Base-by-base conservation (phyloP, 2,113 vertebrate genomes). In the Syngnathoides biaculeatus region DNA sequence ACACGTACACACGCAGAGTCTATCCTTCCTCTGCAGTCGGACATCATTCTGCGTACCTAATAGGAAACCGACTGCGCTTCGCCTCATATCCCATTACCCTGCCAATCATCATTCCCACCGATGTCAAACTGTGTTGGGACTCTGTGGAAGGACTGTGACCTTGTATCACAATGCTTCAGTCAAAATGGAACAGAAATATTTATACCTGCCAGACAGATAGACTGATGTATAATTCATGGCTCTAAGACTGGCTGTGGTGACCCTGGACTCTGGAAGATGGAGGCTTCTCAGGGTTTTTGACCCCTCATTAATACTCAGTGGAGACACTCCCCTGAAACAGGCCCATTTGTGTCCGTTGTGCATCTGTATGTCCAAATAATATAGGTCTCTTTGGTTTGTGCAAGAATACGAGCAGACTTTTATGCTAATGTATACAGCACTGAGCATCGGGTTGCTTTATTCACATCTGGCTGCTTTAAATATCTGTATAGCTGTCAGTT, bases 161-260 rank as follows among this genome's bases (percentile, higher is more conserved):
- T 76, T 57, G 78, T 85, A 83, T 86, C 84, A 80, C 48, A 72
- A 62, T 56, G 27, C 72, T 77, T 67, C 79, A 74, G 67, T 85
- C 68, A 78, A 74, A 83, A 83, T 79, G 68, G 81, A 86, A 86
- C 81, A 84, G 87, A 88, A 88, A 90, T 88, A 89, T 87, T 87
- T 88, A 88, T 88, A 82, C 75, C 83, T 81, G 75, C 82, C 77
- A 81, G 85, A 84, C 69, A 79, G 84, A 80, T 70, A 80, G 79
- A 85, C 77, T 87, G 83, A 89, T 91, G 84, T 87, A 86, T 92
- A 87, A 90, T 89, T 89, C 86, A 91, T 87, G 4, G 57, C 67
- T 80, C 81, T 84, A 70, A 84, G 84, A 82, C 69, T 72, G 82
- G 72, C 68, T 75, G 65, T 47, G 50, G 70, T 84, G 85, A 85